phyloP scores from a whole-genome alignment of 2,113 vertebrate genomes.

The Sylvia atricapilla region DNA sequence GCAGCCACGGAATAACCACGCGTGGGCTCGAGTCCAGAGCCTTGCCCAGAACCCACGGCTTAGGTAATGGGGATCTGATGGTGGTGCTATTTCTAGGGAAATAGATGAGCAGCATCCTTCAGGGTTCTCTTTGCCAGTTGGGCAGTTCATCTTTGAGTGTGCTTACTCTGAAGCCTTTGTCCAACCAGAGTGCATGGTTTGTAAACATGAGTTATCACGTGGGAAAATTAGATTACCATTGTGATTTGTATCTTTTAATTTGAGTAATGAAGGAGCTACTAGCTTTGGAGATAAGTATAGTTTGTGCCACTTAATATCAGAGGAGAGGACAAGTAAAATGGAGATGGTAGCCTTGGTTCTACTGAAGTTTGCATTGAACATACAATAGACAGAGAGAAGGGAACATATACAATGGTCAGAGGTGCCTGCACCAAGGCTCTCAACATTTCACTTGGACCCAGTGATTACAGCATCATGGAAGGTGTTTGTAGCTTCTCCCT shows the following conservation, averaged over 20 bases:
- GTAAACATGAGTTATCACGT: not conserved
- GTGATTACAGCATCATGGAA: not conserved
- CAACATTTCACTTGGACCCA: not conserved
- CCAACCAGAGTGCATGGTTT: not conserved
- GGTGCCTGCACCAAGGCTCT: not conserved
- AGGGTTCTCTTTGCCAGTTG: not conserved
- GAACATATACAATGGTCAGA: not conserved
- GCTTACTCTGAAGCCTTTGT: not conserved
- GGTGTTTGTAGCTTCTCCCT: not conserved
- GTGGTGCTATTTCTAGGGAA: not conserved
- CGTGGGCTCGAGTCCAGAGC: constrained; percentile 95
- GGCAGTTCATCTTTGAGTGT: not conserved
- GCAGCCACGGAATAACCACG: constrained; percentile 92
- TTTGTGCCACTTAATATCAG: not conserved
- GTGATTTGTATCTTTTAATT: not conserved
- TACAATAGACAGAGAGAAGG: not conserved
- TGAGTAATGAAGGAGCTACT: not conserved
- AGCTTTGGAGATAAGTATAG: not conserved
- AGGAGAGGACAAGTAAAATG: not conserved
- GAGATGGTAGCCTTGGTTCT: not conserved
- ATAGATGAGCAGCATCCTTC: not conserved
- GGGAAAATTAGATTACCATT: not conserved
- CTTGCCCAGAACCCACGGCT: constrained; percentile 97
- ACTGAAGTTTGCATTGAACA: not conserved
- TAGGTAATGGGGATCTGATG: constrained; percentile 72